Evolutionary conservation across 1,140 invertebrate species (phyloP).

Genomic region (Asbolus verrucosus): DNA sequence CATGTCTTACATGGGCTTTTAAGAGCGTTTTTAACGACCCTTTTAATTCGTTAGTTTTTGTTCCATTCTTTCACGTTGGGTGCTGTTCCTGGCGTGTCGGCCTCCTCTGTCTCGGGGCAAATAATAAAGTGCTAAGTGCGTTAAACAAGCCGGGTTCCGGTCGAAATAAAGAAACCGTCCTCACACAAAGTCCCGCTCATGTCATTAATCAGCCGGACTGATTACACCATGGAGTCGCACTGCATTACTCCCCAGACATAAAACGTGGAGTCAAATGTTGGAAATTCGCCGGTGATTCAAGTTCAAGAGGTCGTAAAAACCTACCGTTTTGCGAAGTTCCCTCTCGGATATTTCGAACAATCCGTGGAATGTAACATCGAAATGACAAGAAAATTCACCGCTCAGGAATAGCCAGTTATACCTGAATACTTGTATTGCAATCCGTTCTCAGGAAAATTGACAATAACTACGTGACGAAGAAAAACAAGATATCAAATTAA

Average conservation of each 20-base stretch:
- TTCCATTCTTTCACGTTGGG: too few relatives aligned
- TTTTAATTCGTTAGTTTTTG: too few relatives aligned
- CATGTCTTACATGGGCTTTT: too few relatives aligned
- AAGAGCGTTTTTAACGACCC: slow-evolving; percentile 17
- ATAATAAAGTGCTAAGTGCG: slow-evolving; percentile 36
- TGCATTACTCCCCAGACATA: slow-evolving; percentile 6
- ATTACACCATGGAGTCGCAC: slow-evolving; percentile 13
- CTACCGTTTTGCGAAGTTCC: background rate
- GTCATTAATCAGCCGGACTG: slow-evolving; percentile 27
- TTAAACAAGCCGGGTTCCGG: slow-evolving; percentile 25
- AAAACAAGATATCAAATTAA: slow-evolving; percentile 29
- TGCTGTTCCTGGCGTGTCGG: slow-evolving; percentile 10
- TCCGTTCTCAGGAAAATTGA: too few relatives aligned
- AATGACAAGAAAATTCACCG: too few relatives aligned
- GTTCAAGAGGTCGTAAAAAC: slow-evolving; percentile 15
- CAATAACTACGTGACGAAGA: too few relatives aligned
- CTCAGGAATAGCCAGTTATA: too few relatives aligned
- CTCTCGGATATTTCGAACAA: too few relatives aligned
- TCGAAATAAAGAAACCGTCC: slow-evolving; percentile 32
- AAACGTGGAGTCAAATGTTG: slow-evolving; percentile 8
- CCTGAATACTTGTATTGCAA: too few relatives aligned
- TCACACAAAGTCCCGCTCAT: slow-evolving; percentile 13
- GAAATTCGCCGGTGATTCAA: slow-evolving; percentile 9
- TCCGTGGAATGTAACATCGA: too few relatives aligned
- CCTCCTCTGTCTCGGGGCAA: slow-evolving; percentile 5